Evolutionary conservation across 2,888 invertebrate species (phyloP), one percentile per base, ranked within the genome.

Genomic region (Phaedon cochleariae): DNA sequence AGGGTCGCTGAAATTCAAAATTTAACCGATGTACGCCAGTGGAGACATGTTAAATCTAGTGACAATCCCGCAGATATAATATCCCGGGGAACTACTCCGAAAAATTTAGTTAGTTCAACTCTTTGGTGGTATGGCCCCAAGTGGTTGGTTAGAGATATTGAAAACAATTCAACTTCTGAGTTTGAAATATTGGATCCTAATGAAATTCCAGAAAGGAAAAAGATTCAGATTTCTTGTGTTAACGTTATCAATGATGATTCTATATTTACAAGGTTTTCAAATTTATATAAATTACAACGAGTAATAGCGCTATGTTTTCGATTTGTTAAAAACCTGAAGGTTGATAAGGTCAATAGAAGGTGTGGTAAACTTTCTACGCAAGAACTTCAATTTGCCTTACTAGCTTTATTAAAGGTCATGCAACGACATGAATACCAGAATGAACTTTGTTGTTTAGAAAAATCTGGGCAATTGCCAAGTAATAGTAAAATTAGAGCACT

Each of bases 51-150:
- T 0, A 48, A 1, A 18, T 52, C 53, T 0, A 0, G n/a, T 6
- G 55, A 60, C 15, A 65, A 65, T 55, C 41, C 37, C 1, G 65
- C 55, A 15, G 61, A 51, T 9, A 51, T 29, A n/a, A 51, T 51
- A 1, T 51, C 51, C 7, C 21, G 51, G 15, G 51, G 51, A 22
- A 22, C n/a, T 4, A 29, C 1, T 22, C 51, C 51, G 15, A 29
- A 22, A 29, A 22, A n/a, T n/a, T 22, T 21, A 21, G 49, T 51
- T 21, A 9, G n/a, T 20, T 22, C 22, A 51, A 21, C 22, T n/a
- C 29, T 29, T n/a, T 51, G 51, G 51, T 51, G 51, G 51, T 9
- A 0, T 9, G 51, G 51, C 7, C 51, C 51, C 5, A 22, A 51
- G 12, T 51, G 51, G 51, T 29, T 51, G 15, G 17, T 22, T 20